Percentiles rank a stretch among this genome's conserved stretches.
These are phyloP conservation scores for Sepiola atlantica DNA, from an alignment of 2,888 invertebrate species.

Conservation along the genomic window DNA sequence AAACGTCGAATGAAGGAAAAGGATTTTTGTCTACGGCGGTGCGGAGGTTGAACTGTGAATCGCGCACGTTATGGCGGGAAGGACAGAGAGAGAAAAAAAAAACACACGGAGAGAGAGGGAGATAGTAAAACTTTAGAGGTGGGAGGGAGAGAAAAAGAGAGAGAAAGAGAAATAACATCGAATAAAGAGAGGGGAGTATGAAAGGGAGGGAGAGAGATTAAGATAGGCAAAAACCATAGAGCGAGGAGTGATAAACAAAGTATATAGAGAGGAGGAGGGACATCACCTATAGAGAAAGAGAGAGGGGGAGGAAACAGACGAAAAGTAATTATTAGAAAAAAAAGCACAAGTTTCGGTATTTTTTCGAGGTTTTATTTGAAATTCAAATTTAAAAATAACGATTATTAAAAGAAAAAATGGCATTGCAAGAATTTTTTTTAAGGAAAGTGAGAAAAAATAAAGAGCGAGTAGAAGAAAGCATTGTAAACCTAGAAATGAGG, in stretches of 20 bases:
- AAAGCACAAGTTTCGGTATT: no score
- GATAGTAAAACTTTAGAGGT: neutral
- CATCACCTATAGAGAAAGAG: no score
- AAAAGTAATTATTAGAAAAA: neutral
- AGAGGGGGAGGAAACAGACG: neutral
- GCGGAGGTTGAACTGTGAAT: neutral
- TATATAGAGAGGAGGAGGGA: neutral
- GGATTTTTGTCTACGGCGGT: slow-evolving; percentile 10
- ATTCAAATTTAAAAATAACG: neutral
- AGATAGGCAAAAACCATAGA: neutral
- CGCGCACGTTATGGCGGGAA: slow-evolving; percentile 14
- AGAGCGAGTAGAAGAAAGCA: neutral
- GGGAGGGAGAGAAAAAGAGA: neutral
- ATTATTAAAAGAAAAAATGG: no score
- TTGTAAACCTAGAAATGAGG: neutral
- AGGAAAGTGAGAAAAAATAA: neutral
- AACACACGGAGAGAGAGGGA: neutral
- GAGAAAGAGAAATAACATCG: neutral
- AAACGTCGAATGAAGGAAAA: neutral
- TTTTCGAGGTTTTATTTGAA: neutral
- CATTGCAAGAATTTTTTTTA: neutral
- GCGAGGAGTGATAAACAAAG: neutral
- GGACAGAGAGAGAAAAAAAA: neutral
- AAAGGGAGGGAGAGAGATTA: neutral
- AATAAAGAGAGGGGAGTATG: no score